A percentile compares a stretch with the other conserved stretches of the same genome.
phyloP scores from a whole-genome alignment of 2,797 vertebrate genomes.

The Semaprochilodus insignis region DNA sequence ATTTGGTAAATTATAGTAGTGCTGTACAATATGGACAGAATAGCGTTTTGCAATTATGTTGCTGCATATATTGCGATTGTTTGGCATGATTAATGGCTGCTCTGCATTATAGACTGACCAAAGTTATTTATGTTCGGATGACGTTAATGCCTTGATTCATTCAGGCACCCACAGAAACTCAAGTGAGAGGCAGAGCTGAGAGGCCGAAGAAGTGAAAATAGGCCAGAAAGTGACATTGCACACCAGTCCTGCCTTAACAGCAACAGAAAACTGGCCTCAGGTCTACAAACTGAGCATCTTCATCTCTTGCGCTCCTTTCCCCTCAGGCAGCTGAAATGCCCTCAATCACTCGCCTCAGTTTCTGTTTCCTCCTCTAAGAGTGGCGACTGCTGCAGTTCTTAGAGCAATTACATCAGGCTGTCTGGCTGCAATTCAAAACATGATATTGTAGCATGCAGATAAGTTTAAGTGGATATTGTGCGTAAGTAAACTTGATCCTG shows the following conservation, averaged over 20 bases:
- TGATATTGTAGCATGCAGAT: not conserved
- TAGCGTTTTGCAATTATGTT: not conserved
- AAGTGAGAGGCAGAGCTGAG: not conserved
- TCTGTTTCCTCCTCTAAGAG: not conserved
- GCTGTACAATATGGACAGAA: not conserved
- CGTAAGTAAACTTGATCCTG: too few relatives aligned
- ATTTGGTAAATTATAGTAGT: not conserved
- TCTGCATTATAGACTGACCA: not conserved
- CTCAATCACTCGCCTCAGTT: not conserved
- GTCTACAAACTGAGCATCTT: not conserved
- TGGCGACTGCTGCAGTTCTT: not conserved
- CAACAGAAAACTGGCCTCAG: not conserved
- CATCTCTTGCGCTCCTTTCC: not conserved
- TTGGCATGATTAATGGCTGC: not conserved
- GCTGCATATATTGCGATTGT: not conserved
- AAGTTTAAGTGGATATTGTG: not conserved
- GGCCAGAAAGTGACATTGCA: not conserved
- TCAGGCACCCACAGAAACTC: not conserved
- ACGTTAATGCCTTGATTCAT: not conserved
- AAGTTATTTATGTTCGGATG: not conserved
- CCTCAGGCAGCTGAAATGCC: conserved; percentile 1
- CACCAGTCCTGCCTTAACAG: not conserved
- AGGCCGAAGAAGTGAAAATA: not conserved
- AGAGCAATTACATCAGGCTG: not conserved
- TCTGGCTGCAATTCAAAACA: not conserved